These are phyloP conservation scores for Pammene fasciana DNA, from an alignment of 2,888 invertebrate genomes.

Conservation along the genomic window DNA sequence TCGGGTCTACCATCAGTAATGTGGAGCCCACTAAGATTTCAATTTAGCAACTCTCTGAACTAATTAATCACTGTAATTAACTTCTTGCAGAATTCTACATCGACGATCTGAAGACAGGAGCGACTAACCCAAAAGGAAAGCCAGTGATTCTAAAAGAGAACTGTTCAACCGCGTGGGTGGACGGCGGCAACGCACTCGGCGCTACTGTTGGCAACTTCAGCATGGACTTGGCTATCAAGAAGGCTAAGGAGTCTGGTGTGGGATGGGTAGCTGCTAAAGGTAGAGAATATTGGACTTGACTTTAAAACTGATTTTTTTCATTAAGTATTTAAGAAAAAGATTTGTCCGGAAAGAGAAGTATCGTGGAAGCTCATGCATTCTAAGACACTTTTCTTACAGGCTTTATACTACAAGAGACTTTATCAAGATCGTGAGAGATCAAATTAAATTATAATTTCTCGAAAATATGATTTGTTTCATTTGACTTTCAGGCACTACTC, in stretches of 20 bases:
- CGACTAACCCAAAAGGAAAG: slow-evolving; percentile 83
- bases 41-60: too few relatives aligned
- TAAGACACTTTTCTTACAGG: too few relatives aligned
- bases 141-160: slow-evolving; percentile 88
- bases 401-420: too few relatives aligned
- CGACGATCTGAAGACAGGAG: slow-evolving; percentile 86
- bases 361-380: too few relatives aligned
- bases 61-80: not conserved
- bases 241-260: slow-evolving; percentile 90
- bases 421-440: too few relatives aligned
- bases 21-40: too few relatives aligned
- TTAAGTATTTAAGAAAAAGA: too few relatives aligned
- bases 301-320: too few relatives aligned
- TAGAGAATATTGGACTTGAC: slow-evolving; percentile 50
- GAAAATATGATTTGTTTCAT: too few relatives aligned
- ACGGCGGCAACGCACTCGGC: slow-evolving; percentile 91
- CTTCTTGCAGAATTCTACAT: slow-evolving; percentile 88
- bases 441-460: too few relatives aligned
- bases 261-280: slow-evolving; percentile 91
- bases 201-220: slow-evolving; percentile 90
- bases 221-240: slow-evolving; percentile 91
- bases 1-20: too few relatives aligned
- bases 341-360: too few relatives aligned
- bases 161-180: slow-evolving; percentile 87
- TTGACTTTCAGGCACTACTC: slow-evolving; percentile 86